A percentile compares a stretch with the other conserved stretches of the same genome.
Evolutionary conservation across 2,888 invertebrate genomes (phyloP).

Genomic region (Galeopsomyia nigrocyanea): DNA sequence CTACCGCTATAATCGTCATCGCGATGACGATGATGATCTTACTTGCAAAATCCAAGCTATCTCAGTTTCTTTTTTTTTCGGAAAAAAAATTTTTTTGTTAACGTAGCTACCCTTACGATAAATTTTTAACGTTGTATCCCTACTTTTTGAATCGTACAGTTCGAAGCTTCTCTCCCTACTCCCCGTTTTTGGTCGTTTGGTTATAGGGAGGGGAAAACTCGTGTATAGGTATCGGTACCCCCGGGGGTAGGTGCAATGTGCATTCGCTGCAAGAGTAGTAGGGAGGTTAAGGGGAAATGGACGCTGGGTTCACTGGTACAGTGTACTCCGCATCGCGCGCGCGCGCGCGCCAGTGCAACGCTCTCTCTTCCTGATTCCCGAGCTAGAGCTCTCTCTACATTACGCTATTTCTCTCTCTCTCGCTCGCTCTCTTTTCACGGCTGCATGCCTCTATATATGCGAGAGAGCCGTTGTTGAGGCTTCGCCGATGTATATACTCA

Average conservation of each 20-base stretch:
- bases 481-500: too few species aligned
- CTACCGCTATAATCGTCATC: too few species aligned
- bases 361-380: slow-evolving; percentile 61
- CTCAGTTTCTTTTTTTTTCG: too few species aligned
- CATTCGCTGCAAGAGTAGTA: too few species aligned
- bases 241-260: not conserved
- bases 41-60: too few species aligned
- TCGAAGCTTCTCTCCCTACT: not conserved
- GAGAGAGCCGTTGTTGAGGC: not conserved
- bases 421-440: slow-evolving; percentile 12
- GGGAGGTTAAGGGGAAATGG: slow-evolving; percentile 48
- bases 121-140: too few species aligned
- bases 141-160: too few species aligned
- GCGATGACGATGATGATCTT: too few species aligned
- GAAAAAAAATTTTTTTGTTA: too few species aligned
- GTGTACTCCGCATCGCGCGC: slow-evolving; percentile 61
- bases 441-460: slow-evolving; percentile 33
- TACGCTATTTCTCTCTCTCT: slow-evolving; percentile 7
- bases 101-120: too few species aligned
- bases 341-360: slow-evolving; percentile 60
- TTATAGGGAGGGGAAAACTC: not conserved
- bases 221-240: slow-evolving; percentile 3
- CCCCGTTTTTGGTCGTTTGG: not conserved
- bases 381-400: not conserved
- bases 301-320: slow-evolving; percentile 67